Conservation (phyloP, 2,113 vertebrate genomes). For the Pseudorectes ferrugineus region DNA sequence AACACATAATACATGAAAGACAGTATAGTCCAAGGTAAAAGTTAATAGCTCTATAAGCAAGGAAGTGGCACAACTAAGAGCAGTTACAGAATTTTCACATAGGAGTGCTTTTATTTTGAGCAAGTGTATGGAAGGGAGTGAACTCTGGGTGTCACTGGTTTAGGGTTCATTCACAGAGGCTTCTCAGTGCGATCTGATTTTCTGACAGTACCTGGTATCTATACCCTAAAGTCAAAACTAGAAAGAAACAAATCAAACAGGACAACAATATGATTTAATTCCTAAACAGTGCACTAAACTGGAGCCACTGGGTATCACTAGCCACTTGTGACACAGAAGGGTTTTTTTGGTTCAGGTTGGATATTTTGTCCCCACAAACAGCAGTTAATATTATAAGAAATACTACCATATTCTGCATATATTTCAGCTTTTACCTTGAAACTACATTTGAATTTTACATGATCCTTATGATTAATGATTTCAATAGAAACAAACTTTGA, state of each 20-base stretch:
- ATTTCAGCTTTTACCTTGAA: not conserved
- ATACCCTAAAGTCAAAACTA: not conserved
- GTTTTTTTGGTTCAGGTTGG: accelerated
- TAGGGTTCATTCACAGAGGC: not conserved
- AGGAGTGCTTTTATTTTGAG: not conserved
- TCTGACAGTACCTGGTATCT: not conserved
- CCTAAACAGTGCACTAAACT: not conserved
- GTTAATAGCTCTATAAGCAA: not conserved
- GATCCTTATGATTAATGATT: not conserved
- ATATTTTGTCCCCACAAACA: not conserved
- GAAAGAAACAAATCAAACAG: not conserved
- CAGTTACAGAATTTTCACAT: not conserved
- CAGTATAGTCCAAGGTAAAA: not conserved
- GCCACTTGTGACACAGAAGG: not conserved
- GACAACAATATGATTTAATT: not conserved
- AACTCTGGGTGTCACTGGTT: not conserved
- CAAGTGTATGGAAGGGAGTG: not conserved
- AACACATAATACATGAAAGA: not conserved
- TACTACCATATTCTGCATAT: not conserved
- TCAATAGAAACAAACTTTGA: not conserved
- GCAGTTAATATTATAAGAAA: not conserved
- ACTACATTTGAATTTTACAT: not conserved
- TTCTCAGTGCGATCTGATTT: not conserved
- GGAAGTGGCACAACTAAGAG: not conserved
- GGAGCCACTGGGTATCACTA: not conserved